phyloP scores from a whole-genome alignment of 2,113 vertebrate species.

The Pitta sordida region DNA sequence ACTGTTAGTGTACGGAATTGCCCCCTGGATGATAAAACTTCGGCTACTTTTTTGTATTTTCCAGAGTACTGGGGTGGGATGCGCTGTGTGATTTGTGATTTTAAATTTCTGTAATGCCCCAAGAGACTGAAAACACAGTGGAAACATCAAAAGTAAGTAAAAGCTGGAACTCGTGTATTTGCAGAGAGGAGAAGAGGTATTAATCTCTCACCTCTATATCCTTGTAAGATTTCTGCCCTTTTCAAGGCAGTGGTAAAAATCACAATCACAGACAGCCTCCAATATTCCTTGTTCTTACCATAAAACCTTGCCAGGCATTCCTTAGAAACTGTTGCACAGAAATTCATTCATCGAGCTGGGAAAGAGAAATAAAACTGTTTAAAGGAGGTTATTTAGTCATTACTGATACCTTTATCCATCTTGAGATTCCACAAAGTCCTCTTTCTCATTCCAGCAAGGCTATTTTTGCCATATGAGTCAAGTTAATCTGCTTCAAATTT shows the following conservation, averaged over 20 bases:
- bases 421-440: background rate
- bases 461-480: background rate
- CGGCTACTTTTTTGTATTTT: background rate
- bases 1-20: background rate
- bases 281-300: background rate
- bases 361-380: background rate
- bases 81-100: background rate
- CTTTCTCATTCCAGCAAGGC: background rate
- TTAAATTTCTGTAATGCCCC: background rate
- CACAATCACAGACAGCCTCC: background rate
- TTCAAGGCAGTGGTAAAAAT: background rate
- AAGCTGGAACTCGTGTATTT: background rate
- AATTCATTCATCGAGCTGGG: background rate
- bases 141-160: background rate
- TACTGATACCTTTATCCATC: background rate
- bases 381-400: background rate
- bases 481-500: background rate
- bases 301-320: background rate
- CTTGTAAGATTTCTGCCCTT: background rate
- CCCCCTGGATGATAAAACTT: conserved; percentile 45
- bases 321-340: background rate
- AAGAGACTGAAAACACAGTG: background rate
- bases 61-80: background rate
- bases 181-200: background rate
- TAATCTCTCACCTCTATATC: background rate